Base-by-base conservation (phyloP, 2,888 invertebrate species). In the Colletes collaris region DNA sequence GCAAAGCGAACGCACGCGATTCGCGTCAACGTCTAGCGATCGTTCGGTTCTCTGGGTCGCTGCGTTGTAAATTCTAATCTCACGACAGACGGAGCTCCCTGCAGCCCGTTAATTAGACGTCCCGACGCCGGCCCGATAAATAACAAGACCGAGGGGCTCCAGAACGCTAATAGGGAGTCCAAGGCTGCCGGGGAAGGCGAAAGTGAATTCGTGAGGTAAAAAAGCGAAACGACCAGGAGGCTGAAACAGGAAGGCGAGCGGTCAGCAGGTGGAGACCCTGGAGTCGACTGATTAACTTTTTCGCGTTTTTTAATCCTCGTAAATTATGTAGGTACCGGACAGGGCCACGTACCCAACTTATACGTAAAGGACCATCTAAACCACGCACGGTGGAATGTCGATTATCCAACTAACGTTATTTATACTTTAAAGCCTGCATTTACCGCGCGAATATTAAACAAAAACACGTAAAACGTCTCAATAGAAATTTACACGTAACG, bases 11-110 rank as follows among this genome's bases (percentile, higher is more conserved):
- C 40, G 7, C 40, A 40, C 40, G 40, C 40, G 40, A 40, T 40
- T 7, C 40, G 40, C 40, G 40, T 40, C 40, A 7, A 40, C 40
- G 40, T 40, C 40, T 4, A 46, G 6, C 44, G 44, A 8, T 46
- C 44, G 44, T 46, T 46, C 8, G 44, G 1, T 46, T 3, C 8
- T 3, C 7, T 6, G 44, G 44, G 10, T 46, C 44, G 44, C 44
- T 8, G 60, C 78, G 76, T 79, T 86, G 85, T 88, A 88, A 88
- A 88, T 88, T 82, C 83, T 84, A 88, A 89, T 88, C 82, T 87
- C 76, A 46, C 84, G 83, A 82, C 79, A 77, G 76, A 63, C 64
- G 65, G 58, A 52, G 55, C 35, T 44, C 65, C 52, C 71, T 27
- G 60, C 65, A 16, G 55, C 75, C 70, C 35, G 53, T 84, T 85